Base-by-base conservation (phyloP, 2,113 vertebrate species). In the Passer montanus region DNA sequence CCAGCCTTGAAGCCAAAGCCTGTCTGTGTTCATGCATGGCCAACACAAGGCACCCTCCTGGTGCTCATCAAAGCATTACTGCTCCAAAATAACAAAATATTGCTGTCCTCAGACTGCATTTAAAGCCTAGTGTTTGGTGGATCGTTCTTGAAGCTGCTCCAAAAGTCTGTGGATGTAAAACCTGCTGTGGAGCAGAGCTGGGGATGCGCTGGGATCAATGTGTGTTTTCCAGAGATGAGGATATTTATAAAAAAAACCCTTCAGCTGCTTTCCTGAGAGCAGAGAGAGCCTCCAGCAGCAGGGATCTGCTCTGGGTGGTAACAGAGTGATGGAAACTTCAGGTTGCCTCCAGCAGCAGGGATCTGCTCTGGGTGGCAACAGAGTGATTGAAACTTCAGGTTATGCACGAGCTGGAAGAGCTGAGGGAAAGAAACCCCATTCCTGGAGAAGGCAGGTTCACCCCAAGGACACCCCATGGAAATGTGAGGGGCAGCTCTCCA, bases 111-210 rank as follows among this genome's bases (percentile, higher is more conserved):
- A 41, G 39, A 41, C 39, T 41, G 59, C 18, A 37, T 76, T 69
- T 43, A 46, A 75, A 94, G 53, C 74, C 35, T 55, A 5, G 31
- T 7, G 27, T 53, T 67, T 46, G 11, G 20, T 88, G 89, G 43
- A 2, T 53, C 13, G 13, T 50, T 17, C 64, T 74, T 84, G 53
- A 81, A 74, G 80, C 50, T 49, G 41, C 68, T 86, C 58, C 89
- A 50, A 1, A 52, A 44, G 69, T 12, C 23, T 67, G 46, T 17
- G 84, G 28, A 62, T 78, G 84, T 18, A 11, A 30, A 43, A 52
- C 19, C 56, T 4, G 1, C 14, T 0, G 0, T 55, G 35, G 31
- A 41, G 63, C 72, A 74, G 92, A 22, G 1, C 1, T n/a, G 23
- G 63, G 7, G 20, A 7, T 26, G 37, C 44, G 3, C 44, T 12